phyloP scores from a whole-genome alignment of 64 coral and sea anemone genomes.

The Acropora tenuis region DNA sequence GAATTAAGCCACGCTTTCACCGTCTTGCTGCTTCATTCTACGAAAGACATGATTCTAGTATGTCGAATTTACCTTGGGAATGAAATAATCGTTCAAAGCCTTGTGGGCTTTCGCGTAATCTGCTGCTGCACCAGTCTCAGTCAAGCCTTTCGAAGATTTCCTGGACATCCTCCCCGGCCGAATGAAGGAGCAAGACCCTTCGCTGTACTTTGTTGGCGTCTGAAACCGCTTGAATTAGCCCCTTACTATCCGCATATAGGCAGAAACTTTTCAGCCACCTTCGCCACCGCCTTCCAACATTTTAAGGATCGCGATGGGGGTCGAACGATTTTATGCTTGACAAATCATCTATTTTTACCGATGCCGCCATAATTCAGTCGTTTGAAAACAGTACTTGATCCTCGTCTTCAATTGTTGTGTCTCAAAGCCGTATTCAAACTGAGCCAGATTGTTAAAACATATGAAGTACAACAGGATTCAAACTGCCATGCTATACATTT shows the following conservation, averaged over 20 bases:
- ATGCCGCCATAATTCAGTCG: no score
- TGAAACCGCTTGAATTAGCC: neutral
- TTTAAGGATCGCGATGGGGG: neutral
- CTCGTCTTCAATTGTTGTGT: no score
- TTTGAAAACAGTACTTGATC: no score
- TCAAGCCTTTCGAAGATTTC: constrained; percentile 1
- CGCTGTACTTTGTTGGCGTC: neutral
- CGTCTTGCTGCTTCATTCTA: neutral
- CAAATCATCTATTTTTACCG: no score
- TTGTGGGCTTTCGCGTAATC: neutral
- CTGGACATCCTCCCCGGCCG: neutral
- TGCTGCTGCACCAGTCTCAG: neutral
- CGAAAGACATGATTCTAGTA: neutral
- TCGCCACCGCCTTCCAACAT: neutral
- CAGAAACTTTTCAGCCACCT: constrained; percentile 2
- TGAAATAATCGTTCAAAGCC: neutral
- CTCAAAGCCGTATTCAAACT: no score
- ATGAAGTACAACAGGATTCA: no score
- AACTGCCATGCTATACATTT: no score
- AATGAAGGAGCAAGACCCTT: constrained; percentile 4
- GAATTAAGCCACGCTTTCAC: neutral
- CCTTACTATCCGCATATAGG: neutral
- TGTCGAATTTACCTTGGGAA: neutral
- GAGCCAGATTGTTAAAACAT: no score
- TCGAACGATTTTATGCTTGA: no score